Evolutionary conservation across 2,113 vertebrate species (phyloP).

Genomic region (Gallinago media): DNA sequence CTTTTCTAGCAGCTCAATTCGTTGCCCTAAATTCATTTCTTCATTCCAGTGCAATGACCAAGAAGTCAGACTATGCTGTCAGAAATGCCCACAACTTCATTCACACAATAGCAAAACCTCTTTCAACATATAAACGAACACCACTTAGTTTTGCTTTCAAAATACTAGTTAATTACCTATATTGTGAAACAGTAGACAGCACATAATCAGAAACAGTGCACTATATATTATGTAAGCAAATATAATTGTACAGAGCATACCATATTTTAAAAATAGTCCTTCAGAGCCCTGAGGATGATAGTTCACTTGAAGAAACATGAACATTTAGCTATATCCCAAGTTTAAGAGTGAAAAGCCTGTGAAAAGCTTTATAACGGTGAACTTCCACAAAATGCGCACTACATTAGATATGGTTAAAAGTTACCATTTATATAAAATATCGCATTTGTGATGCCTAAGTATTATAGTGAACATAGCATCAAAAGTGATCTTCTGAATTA

Average conservation of each 20-base stretch:
- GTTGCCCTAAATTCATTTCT: not conserved
- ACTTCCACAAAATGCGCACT: not conserved
- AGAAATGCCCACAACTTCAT: constrained; percentile 8
- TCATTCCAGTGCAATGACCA: not conserved
- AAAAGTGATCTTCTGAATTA: not conserved
- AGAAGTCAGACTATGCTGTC: not conserved
- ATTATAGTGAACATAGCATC: not conserved
- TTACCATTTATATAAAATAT: not conserved
- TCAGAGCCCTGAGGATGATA: not conserved
- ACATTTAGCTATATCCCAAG: not conserved
- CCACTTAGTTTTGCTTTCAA: constrained; percentile 22
- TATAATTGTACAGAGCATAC: not conserved
- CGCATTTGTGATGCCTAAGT: not conserved
- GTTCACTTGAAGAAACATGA: not conserved
- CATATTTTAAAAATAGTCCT: not conserved
- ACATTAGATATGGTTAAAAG: fast-evolving
- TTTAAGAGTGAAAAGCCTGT: not conserved
- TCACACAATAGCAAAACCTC: not conserved
- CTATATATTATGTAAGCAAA: not conserved
- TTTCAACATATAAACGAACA: not conserved
- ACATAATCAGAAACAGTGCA: not conserved
- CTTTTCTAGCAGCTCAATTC: not conserved
- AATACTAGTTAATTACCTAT: not conserved
- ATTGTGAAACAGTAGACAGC: not conserved
- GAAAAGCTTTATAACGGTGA: not conserved